These are phyloP conservation scores for Otis tarda DNA, from an alignment of 2,113 vertebrate genomes.

Conservation along the genomic window DNA sequence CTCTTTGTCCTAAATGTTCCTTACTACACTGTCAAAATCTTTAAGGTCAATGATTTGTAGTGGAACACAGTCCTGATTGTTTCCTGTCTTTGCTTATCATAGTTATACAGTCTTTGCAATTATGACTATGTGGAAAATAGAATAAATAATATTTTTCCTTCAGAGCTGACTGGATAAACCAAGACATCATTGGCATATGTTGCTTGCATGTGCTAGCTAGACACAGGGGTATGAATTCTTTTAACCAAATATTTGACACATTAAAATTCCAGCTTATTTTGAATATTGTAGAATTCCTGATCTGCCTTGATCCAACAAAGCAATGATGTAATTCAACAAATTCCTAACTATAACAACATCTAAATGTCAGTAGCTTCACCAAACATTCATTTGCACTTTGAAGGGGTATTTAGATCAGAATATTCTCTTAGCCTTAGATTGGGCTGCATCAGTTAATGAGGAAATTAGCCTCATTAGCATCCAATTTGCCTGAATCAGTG, in stretches of 20 bases:
- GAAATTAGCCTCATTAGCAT: background rate
- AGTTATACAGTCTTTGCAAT: background rate
- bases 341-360: background rate
- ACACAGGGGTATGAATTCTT: background rate
- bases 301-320: background rate
- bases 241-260: background rate
- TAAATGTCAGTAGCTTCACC: slow-evolving; percentile 4
- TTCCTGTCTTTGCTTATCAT: background rate
- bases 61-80: background rate
- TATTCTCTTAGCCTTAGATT: background rate
- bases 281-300: background rate
- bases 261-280: background rate
- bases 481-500: slow-evolving; percentile 8
- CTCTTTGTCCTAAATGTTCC: background rate
- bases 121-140: background rate
- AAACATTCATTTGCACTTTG: slow-evolving; percentile 7
- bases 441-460: slow-evolving; percentile 10
- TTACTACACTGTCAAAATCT: background rate
- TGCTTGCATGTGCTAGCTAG: background rate
- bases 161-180: background rate
- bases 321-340: background rate
- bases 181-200: background rate
- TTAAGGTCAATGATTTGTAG: background rate
- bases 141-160: background rate
- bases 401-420: background rate